Evolutionary conservation across 2,888 invertebrate species (phyloP).

Genomic region (Spodoptera exigua): DNA sequence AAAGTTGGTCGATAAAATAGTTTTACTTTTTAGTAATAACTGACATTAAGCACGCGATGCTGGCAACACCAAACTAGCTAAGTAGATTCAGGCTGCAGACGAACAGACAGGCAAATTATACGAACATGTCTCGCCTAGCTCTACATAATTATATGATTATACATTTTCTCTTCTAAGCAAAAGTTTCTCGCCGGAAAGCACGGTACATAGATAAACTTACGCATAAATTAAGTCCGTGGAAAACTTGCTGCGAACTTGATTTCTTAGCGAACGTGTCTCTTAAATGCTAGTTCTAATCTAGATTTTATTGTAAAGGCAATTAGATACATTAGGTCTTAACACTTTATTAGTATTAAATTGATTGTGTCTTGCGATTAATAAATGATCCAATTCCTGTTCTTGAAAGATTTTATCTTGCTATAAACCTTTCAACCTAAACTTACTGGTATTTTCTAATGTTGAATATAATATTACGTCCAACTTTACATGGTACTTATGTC

Average conservation of each 20-base stretch:
- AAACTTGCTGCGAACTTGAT: slow-evolving; percentile 37
- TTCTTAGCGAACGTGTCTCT: slow-evolving; percentile 13
- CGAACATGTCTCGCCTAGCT: slow-evolving; percentile 18
- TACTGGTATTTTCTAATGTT: too few relatives aligned
- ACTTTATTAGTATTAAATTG: slow-evolving; percentile 9
- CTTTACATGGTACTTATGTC: too few relatives aligned
- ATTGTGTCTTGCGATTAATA: not conserved
- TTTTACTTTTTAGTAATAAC: slow-evolving; percentile 37
- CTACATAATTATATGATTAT: slow-evolving; percentile 50
- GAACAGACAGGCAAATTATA: slow-evolving; percentile 35
- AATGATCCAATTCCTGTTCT: too few relatives aligned
- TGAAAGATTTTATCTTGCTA: too few relatives aligned
- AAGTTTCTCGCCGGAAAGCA: slow-evolving; percentile 50
- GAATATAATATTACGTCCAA: too few relatives aligned
- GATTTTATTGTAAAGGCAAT: slow-evolving; percentile 23
- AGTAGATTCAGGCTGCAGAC: slow-evolving; percentile 26
- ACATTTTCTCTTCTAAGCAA: slow-evolving; percentile 55
- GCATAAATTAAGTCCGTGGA: slow-evolving; percentile 40
- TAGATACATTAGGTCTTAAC: slow-evolving; percentile 4
- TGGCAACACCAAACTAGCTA: slow-evolving; percentile 26
- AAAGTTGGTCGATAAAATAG: slow-evolving; percentile 20
- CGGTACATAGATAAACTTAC: slow-evolving; percentile 35
- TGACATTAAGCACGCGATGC: slow-evolving; percentile 40
- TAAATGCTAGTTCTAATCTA: slow-evolving; percentile 15
- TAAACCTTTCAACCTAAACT: too few relatives aligned